Base-by-base conservation (phyloP, 1,140 invertebrate species). In the Leptopilina boulardi region DNA sequence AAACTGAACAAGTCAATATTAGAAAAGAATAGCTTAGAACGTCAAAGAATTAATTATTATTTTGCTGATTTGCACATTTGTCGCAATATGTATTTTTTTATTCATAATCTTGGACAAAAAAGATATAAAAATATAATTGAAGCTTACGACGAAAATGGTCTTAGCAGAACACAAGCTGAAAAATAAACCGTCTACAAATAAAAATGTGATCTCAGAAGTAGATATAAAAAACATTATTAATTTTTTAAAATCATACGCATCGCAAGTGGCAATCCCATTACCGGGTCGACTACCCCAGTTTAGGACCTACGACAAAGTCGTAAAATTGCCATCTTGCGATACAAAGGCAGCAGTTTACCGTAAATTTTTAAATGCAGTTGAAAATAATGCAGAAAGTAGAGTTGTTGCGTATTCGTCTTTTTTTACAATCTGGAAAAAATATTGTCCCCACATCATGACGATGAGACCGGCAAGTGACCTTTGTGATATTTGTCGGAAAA, bases 241-340 rank as follows among this genome's bases (percentile, higher is more conserved):
- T 3, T 47, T 47, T n/a, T 47, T 47, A n/a, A 47, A 47, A 47
- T 47, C 42, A 3, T 47, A 47, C n/a, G 42, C 42, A 47, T 47
- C 42, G 11, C 11, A n/a, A 15, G 42, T 47, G 13, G 42, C 6
- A 47, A 47, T 47, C 15, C 42, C 42, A 15, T n/a, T 47, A 10
- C 42, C 42, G 11, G 42, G 42, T 47, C 70, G 70, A 18, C 38
- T 71, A 41, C 70, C 70, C 6, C 70, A 71, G 26, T 71, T 71
- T 71, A 18, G 70, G n/a, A 47, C 5, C 15, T 30, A 71, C 26
- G 30, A 26, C 11, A 71, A 71, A 34, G 70, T 71, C 9, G 38
- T 71, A 41, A 71, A 71, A 71, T 34, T 71, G 38, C 70, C 70
- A n/a, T 71, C 70, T 1, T 71, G 26, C 38, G 70, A 34, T 38